Percentiles rank a stretch among this genome's conserved stretches.
phyloP scores from a whole-genome alignment of 2,113 vertebrate genomes.

The Clarias batrachus region DNA sequence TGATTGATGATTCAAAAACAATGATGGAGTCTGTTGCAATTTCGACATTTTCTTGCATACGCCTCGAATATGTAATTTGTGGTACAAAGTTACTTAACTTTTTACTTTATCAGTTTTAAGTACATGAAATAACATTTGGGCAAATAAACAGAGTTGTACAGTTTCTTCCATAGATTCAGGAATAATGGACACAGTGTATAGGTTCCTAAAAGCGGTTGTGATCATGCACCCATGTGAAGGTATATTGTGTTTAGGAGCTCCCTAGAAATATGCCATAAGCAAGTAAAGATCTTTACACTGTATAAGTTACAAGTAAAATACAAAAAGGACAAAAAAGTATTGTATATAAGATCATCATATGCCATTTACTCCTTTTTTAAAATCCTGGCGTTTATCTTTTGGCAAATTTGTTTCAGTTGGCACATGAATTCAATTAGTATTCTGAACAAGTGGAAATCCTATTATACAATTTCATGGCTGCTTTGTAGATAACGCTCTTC shows the following conservation, averaged over 20 bases:
- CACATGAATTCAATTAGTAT: slow-evolving; percentile 46
- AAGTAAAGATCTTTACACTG: neutral
- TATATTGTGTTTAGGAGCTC: neutral
- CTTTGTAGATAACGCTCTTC: slow-evolving; percentile 48
- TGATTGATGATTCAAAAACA: neutral
- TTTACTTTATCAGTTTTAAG: neutral
- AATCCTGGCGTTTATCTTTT: slow-evolving; percentile 30
- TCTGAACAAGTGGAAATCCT: slow-evolving; percentile 45
- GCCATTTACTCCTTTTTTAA: neutral
- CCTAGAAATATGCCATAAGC: neutral
- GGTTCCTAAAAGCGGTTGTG: neutral
- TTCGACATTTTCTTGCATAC: neutral
- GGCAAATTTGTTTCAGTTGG: slow-evolving; percentile 44
- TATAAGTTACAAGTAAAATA: neutral
- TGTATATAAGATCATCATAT: neutral
- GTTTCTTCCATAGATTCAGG: neutral
- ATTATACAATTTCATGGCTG: slow-evolving; percentile 54
- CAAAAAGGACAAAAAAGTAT: neutral
- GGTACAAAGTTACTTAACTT: neutral
- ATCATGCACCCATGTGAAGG: neutral
- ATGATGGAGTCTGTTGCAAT: neutral
- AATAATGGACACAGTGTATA: neutral
- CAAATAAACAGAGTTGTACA: neutral
- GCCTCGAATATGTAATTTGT: neutral
- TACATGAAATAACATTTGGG: neutral